A percentile compares a stretch with the other conserved stretches of the same genome.
These are phyloP conservation scores for Muscidifurax raptorellus DNA, from an alignment of 1,140 invertebrate species.

Conservation along the genomic window DNA sequence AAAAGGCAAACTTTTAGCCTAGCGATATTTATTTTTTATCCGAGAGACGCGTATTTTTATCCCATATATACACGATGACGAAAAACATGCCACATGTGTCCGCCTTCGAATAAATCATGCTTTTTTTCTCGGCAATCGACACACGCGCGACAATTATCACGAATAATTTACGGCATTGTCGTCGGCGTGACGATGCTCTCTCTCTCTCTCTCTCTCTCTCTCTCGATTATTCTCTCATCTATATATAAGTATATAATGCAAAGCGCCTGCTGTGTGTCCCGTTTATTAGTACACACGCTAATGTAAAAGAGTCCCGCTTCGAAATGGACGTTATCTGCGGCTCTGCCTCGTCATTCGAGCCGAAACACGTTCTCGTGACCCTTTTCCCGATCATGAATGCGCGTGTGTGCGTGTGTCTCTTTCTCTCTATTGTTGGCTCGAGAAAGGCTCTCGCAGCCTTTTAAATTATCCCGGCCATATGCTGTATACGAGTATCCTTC, in stretches of 20 bases:
- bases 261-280: too few relatives aligned
- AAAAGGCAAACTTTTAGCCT: too few relatives aligned
- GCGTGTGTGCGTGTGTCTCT: neutral
- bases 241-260: too few relatives aligned
- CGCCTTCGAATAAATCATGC: constrained; percentile 6
- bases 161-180: constrained; percentile 30
- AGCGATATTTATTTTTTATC: too few relatives aligned
- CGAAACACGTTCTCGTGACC: constrained; percentile 14
- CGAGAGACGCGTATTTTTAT: too few relatives aligned
- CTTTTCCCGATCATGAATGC: constrained; percentile 6
- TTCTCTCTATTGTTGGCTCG: too few relatives aligned
- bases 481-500: too few relatives aligned
- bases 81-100: neutral
- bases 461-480: too few relatives aligned
- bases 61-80: neutral
- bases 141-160: constrained; percentile 10
- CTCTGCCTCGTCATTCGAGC: constrained; percentile 14
- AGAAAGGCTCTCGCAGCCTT: too few relatives aligned
- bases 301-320: neutral
- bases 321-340: constrained; percentile 34
- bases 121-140: neutral
- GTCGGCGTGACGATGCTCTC: neutral
- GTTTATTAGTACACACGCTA: neutral
- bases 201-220: neutral
- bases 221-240: too few relatives aligned